Evolutionary conservation across 2,797 vertebrate species (phyloP).

Genomic region (Leontopithecus rosalia): DNA sequence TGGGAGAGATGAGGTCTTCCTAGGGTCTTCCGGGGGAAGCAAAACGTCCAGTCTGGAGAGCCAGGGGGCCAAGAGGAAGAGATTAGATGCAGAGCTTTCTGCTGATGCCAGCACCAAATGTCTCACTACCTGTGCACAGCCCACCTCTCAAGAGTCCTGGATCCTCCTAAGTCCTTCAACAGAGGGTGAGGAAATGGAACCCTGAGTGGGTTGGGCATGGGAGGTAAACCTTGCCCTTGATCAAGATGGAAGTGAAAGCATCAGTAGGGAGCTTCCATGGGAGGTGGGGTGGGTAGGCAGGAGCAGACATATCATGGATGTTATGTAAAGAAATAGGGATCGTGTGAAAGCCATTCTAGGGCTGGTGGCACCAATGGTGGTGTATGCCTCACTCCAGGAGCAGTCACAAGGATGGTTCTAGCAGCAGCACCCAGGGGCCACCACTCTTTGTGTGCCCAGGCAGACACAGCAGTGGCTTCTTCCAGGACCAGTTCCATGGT

Average conservation of each 20-base stretch:
- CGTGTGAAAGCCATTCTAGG: not conserved
- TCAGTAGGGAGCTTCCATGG: not conserved
- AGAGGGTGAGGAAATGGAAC: not conserved
- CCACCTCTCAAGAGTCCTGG: not conserved
- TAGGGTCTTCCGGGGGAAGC: not conserved
- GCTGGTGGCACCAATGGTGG: not conserved
- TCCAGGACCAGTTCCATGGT: not conserved
- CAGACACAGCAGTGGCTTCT: not conserved
- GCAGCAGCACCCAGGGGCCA: not conserved
- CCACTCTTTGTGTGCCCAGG: not conserved
- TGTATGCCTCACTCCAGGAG: no score
- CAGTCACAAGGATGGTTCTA: not conserved
- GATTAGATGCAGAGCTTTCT: not conserved
- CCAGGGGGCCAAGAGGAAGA: not conserved
- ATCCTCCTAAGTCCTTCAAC: not conserved
- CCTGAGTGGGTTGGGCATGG: fast-evolving
- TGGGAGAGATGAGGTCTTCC: not conserved
- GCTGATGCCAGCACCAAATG: not conserved
- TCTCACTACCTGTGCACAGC: not conserved
- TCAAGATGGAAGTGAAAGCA: not conserved
- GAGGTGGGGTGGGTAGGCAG: not conserved
- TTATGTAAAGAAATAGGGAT: not conserved
- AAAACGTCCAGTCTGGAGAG: not conserved
- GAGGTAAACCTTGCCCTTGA: not conserved
- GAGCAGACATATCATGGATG: not conserved